phyloP scores from a whole-genome alignment of 1,140 invertebrate genomes.

The Cyrtorhinus lividipennis region DNA sequence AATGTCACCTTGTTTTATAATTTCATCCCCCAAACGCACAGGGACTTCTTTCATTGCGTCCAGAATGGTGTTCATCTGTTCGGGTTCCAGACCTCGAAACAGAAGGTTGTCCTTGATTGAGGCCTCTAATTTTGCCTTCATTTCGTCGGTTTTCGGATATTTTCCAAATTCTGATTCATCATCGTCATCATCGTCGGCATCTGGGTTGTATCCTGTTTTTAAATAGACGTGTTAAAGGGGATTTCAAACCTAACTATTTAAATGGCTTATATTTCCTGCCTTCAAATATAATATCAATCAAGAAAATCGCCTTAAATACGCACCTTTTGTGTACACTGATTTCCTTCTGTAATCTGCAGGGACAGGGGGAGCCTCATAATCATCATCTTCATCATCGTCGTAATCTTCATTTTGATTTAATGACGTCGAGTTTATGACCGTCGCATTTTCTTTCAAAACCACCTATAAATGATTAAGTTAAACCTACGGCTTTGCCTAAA shows the following conservation, averaged over 20 bases:
- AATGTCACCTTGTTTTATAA: no score
- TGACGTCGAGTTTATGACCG: not conserved
- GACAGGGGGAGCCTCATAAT: not conserved
- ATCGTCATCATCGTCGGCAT: not conserved
- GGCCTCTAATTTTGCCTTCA: not conserved
- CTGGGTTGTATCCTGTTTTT: not conserved
- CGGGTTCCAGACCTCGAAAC: not conserved
- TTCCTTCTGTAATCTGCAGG: not conserved
- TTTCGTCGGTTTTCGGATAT: not conserved
- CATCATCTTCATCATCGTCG: not conserved
- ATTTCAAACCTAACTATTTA: no score
- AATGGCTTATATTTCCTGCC: no score
- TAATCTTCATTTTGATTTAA: not conserved
- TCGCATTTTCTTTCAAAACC: not conserved
- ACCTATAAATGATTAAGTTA: no score
- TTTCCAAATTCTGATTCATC: not conserved
- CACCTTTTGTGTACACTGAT: not conserved
- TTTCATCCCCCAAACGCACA: not conserved
- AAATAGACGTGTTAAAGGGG: no score
- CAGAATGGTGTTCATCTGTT: constrained; percentile 1
- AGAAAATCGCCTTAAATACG: no score
- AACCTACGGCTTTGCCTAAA: not conserved
- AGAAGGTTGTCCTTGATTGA: not conserved
- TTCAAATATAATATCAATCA: no score
- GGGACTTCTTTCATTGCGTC: constrained; percentile 8